Conservation (phyloP, 2,797 vertebrate genomes). For the Phrynocephalus guinanensis region DNA sequence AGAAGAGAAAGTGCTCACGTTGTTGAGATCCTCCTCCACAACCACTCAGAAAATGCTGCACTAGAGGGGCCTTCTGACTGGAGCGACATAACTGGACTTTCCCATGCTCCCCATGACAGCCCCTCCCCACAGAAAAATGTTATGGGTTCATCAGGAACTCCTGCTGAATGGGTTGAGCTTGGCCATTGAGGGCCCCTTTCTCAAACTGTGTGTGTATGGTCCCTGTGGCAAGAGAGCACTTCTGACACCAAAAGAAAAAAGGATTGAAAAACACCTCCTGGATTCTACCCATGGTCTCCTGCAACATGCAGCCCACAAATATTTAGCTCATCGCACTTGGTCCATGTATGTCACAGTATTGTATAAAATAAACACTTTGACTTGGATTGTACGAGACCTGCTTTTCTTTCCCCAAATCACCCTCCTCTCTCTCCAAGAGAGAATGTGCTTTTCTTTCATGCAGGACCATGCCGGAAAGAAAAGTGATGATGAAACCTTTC, state of each 20-base stretch:
- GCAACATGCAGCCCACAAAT: too few species aligned
- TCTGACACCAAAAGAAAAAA: not conserved
- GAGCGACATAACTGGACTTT: not conserved
- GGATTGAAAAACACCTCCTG: not conserved
- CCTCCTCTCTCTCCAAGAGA: constrained; percentile 9
- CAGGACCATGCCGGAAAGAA: constrained; percentile 50
- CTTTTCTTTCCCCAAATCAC: constrained; percentile 38
- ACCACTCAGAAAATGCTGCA: not conserved
- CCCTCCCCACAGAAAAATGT: not conserved
- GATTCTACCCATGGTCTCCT: not conserved
- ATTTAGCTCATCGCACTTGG: not conserved
- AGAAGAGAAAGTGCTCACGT: not conserved
- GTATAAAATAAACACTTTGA: not conserved
- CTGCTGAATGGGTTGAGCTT: not conserved
- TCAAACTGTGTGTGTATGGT: not conserved
- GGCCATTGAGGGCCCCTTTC: not conserved
- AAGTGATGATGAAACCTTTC: constrained; percentile 48
- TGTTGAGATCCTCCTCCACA: not conserved
- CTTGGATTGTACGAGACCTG: too few species aligned
- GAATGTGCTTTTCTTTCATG: not conserved
- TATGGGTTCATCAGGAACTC: not conserved
- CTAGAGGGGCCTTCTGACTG: not conserved
- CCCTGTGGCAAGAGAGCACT: not conserved
- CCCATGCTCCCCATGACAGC: not conserved
- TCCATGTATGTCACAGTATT: not conserved